Percentiles rank a stretch among this genome's conserved stretches.
phyloP scores from a whole-genome alignment of 2,888 invertebrate species.

The Pseudolycoriella hygida region DNA sequence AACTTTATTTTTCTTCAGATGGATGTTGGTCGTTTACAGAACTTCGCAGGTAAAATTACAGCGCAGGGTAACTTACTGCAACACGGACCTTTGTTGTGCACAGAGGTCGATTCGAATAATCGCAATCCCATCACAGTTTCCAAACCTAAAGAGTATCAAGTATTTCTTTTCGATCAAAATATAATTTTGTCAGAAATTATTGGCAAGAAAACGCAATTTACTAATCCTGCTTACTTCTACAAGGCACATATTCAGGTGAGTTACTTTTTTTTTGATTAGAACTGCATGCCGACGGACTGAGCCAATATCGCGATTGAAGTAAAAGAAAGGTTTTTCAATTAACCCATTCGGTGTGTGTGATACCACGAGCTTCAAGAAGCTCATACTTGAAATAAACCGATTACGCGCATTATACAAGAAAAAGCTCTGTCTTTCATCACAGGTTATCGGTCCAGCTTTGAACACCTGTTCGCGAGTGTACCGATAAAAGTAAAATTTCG shows the following conservation, averaged over 20 bases:
- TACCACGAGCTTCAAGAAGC: no score
- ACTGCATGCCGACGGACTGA: no score
- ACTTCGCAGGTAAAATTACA: conserved; percentile 94
- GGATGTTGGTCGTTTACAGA: conserved; percentile 92
- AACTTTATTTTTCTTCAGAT: conserved; percentile 35
- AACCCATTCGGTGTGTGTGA: no score
- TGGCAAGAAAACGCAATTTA: conserved; percentile 81
- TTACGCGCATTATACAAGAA: no score
- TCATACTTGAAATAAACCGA: no score
- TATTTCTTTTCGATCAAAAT: conserved; percentile 96
- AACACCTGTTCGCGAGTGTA: no score
- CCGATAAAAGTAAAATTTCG: no score
- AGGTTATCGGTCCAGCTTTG: no score
- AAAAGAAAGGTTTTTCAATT: no score
- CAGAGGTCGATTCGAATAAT: conserved; percentile 38
- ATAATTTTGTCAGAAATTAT: conserved; percentile 91
- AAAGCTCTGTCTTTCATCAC: no score
- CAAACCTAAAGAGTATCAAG: conserved; percentile 64
- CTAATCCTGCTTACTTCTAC: conserved; percentile 86
- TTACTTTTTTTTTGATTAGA: no score
- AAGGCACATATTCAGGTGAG: conserved; percentile 88
- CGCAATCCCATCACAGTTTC: conserved; percentile 20
- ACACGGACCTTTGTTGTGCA: conserved; percentile 62
- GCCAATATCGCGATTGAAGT: no score
- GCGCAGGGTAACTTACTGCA: conserved; percentile 88